Evolutionary conservation across 2,113 vertebrate genomes (phyloP).

Genomic region (Dipodomys merriami): DNA sequence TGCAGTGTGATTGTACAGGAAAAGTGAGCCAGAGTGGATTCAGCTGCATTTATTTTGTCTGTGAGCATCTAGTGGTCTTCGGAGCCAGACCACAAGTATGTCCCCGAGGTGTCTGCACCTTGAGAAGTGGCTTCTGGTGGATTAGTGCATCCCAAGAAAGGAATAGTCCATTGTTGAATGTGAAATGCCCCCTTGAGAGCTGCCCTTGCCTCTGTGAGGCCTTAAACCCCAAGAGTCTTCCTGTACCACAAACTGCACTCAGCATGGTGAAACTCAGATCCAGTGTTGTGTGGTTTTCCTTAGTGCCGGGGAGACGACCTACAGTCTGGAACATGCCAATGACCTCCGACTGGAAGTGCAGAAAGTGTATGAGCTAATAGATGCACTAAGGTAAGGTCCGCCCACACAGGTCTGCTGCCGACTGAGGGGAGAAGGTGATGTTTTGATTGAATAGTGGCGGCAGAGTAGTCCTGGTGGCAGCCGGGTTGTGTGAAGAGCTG

Average conservation of each 20-base stretch:
- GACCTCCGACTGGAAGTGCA: constrained; percentile 95
- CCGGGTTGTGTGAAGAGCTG: background rate
- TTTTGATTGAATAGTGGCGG: background rate
- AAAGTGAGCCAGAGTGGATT: background rate
- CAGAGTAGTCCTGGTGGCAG: background rate
- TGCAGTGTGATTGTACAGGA: background rate
- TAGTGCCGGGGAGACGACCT: constrained; percentile 96
- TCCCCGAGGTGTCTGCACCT: background rate
- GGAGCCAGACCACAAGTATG: background rate
- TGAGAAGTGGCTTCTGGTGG: background rate
- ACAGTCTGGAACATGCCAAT: constrained; percentile 91
- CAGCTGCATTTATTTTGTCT: background rate
- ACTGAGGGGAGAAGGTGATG: background rate
- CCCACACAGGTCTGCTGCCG: background rate
- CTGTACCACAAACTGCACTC: background rate
- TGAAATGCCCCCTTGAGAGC: constrained; percentile 28
- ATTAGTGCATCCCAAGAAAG: background rate
- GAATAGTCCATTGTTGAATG: background rate
- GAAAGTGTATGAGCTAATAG: constrained; percentile 96
- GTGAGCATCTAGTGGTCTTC: background rate
- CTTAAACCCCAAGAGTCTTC: background rate
- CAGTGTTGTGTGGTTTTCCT: constrained; percentile 59
- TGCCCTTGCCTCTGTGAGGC: background rate
- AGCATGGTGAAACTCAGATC: constrained; percentile 2
- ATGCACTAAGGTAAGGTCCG: constrained; percentile 92